Percentiles rank a stretch among this genome's conserved stretches.
Evolutionary conservation across 1,140 invertebrate species (phyloP).

Genomic region (Formica exsecta): DNA sequence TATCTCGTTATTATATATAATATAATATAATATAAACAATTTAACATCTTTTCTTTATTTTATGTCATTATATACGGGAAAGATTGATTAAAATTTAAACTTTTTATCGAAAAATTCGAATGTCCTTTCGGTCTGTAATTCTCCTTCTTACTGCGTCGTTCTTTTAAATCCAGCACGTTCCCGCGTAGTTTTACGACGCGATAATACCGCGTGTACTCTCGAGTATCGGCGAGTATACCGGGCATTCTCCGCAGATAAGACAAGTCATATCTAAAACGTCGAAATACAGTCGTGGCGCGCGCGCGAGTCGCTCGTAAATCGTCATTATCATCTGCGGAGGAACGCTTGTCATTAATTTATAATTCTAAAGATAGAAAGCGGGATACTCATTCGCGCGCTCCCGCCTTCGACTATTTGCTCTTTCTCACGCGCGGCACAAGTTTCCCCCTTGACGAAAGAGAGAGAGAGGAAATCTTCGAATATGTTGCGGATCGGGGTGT

Average conservation of each 20-base stretch:
- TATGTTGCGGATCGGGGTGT: conserved; percentile 37
- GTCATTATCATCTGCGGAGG: conserved; percentile 44
- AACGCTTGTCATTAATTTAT: conserved; percentile 55
- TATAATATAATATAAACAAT: background rate
- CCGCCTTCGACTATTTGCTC: conserved; percentile 1
- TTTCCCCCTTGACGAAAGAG: background rate
- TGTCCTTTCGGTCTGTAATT: conserved; percentile 10
- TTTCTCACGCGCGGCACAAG: conserved; percentile 14
- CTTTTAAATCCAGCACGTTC: conserved; percentile 1
- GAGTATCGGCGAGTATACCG: conserved; percentile 11
- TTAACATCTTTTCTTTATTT: background rate
- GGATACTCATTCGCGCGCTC: conserved; percentile 3
- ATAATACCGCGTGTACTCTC: conserved; percentile 15
- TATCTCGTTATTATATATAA: too few species aligned
- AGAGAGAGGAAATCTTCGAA: background rate
- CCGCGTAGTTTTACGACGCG: conserved; percentile 3
- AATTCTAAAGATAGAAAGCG: conserved; percentile 58
- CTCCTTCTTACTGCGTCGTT: background rate
- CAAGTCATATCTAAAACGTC: conserved; percentile 53
- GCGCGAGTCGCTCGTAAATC: conserved; percentile 45
- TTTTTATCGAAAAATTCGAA: conserved; percentile 18
- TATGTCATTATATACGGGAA: background rate
- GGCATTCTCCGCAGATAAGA: conserved; percentile 35
- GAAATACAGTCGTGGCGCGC: conserved; percentile 46
- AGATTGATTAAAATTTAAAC: background rate